These are phyloP conservation scores for Tenthredo amoena DNA, from an alignment of 2,888 invertebrate genomes.

Conservation along the genomic window DNA sequence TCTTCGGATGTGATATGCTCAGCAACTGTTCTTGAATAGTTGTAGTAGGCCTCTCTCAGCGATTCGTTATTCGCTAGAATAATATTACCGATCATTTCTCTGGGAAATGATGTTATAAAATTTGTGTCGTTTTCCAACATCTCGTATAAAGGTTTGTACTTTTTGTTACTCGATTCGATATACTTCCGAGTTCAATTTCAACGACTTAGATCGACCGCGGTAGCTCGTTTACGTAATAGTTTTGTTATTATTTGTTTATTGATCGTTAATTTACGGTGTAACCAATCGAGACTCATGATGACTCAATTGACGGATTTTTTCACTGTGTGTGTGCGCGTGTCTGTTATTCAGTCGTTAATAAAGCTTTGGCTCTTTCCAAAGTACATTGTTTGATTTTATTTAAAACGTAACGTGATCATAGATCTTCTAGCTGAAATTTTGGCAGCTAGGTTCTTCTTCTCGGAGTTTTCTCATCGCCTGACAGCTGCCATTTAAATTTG, in stretches of 20 bases:
- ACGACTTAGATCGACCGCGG: background rate
- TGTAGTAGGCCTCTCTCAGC: conserved; percentile 10
- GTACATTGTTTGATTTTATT: background rate
- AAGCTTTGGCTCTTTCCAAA: background rate
- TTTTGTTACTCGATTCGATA: background rate
- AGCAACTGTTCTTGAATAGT: conserved; percentile 2
- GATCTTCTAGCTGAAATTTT: background rate
- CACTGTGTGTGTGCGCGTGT: background rate
- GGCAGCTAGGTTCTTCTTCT: background rate
- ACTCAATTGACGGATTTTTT: conserved; percentile 10
- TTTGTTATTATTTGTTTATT: conserved; percentile 34
- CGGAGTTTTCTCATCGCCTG: background rate
- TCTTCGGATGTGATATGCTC: conserved; percentile 6
- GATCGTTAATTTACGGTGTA: conserved; percentile 30
- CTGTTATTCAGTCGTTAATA: background rate
- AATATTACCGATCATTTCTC: background rate
- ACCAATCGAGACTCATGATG: conserved; percentile 18
- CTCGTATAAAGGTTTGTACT: background rate
- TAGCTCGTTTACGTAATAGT: background rate
- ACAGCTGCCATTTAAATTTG: background rate
- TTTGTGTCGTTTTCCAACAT: conserved; percentile 6
- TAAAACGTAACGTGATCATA: background rate
- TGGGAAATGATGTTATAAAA: background rate
- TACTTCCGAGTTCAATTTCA: background rate
- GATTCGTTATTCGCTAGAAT: background rate